Conservation (phyloP, 2,113 vertebrate species). For the Anolis sagrei region DNA sequence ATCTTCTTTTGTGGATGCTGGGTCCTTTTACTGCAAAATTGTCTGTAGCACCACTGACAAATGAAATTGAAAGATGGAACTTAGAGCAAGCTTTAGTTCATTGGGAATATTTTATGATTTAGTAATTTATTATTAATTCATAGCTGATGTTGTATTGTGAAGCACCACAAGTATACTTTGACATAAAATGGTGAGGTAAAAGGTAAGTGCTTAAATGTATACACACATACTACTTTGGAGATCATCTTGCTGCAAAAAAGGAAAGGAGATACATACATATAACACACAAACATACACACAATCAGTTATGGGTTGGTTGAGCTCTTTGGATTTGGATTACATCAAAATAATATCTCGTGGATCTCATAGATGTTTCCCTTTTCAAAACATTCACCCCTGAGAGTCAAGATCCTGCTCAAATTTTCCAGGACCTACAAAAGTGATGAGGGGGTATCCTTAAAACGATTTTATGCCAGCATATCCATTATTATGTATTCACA, state of each 20-base stretch:
- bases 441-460: background rate
- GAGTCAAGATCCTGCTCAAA: background rate
- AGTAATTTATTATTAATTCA: background rate
- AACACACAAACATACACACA: too few species aligned
- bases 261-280: too few species aligned
- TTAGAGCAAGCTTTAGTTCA: background rate
- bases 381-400: background rate
- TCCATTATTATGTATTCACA: background rate
- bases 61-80: background rate
- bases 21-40: background rate
- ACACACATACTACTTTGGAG: too few species aligned
- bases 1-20: background rate
- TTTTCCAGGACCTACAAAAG: background rate
- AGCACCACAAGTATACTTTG: background rate
- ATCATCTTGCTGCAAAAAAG: too few species aligned
- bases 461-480: conserved; percentile 7
- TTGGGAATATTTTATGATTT: background rate
- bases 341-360: too few species aligned
- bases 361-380: background rate
- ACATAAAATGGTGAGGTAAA: background rate
- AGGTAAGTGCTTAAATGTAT: background rate
- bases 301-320: background rate
- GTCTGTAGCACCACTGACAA: background rate
- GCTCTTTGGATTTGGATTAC: background rate
- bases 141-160: background rate